A percentile compares a stretch with the other conserved stretches of the same genome.
Conservation (phyloP, 92 coral and sea anemone species). For the Paramuricea clavata region DNA sequence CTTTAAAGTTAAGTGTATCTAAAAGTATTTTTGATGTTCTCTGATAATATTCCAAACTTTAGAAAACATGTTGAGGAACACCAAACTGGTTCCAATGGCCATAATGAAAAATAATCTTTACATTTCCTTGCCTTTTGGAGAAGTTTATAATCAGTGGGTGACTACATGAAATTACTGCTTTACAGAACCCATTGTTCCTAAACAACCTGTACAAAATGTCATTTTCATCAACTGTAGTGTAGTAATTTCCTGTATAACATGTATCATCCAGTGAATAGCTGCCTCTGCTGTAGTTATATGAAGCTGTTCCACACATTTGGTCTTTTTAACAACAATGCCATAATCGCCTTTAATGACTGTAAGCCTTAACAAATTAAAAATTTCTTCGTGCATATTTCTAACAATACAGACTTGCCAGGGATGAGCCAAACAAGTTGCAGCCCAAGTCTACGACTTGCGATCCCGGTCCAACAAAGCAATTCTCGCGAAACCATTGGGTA, state of each 20-base stretch:
- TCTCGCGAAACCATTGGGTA: slow-evolving; percentile 32
- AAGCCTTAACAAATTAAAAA: slow-evolving; percentile 15
- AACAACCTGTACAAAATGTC: slow-evolving; percentile 9
- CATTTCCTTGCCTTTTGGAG: slow-evolving; percentile 24
- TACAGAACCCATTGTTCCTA: slow-evolving; percentile 10
- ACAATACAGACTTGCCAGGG: slow-evolving; percentile 12
- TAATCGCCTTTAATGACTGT: slow-evolving; percentile 12
- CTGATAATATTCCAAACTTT: neutral
- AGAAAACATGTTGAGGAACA: slow-evolving; percentile 34
- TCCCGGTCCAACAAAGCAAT: slow-evolving; percentile 18
- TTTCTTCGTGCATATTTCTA: slow-evolving; percentile 30
- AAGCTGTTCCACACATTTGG: slow-evolving; percentile 24
- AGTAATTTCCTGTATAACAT: slow-evolving; percentile 5
- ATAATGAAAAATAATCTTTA: slow-evolving; percentile 12
- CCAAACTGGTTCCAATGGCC: slow-evolving; percentile 43
- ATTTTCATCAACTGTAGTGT: neutral
- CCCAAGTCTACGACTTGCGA: slow-evolving; percentile 6
- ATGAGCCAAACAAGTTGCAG: slow-evolving; percentile 12
- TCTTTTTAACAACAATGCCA: slow-evolving; percentile 27
- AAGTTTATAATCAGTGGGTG: slow-evolving; percentile 23
- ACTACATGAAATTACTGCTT: slow-evolving; percentile 10
- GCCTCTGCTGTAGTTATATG: slow-evolving; percentile 6
- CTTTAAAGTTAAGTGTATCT: neutral
- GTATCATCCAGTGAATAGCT: slow-evolving; percentile 7
- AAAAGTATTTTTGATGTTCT: neutral